Base-by-base conservation (phyloP, 1,140 invertebrate species). In the Zaprionus africanus region DNA sequence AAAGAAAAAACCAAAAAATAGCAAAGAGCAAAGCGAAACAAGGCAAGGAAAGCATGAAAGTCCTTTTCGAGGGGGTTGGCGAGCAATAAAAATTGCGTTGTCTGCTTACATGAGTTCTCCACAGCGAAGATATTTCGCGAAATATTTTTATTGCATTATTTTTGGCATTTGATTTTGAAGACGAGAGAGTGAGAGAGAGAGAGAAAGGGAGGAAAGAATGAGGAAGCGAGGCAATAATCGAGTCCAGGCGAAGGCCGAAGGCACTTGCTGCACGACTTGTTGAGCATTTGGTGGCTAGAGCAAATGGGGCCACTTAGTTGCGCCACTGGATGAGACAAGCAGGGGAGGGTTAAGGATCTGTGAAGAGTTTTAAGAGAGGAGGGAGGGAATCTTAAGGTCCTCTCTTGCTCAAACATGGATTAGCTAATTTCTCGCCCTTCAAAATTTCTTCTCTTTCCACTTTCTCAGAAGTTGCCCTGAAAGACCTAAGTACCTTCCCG, bases 71-170 rank as follows among this genome's bases (percentile, higher is more conserved):
- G 57, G 70, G 66, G n/a, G 36, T 56, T 56, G 71, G 64, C 28
- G 26, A 41, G 72, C 73, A 76, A 76, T 76, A 76, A 76, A 76
- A 76, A 60, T 71, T 65, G 67, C 73, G 73, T 76, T 71, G 73
- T 76, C 73, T 69, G 53, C 28, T 31, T 38, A 68, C 57, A 62
- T 62, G 65, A 68, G 38, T 56, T 17, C 36, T 57, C 41, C 9
- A 46, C 6, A 17, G 36, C 73, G 26, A 76, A 71, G 46, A 71
- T 64, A 76, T 76, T 76, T 76, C 22, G 67, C 57, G 41, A 71
- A 38, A 63, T 34, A 76, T 76, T 76, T 76, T 76, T 76, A 76
- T 76, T 76, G 61, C 67, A 71, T 71, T 76, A 71, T 76, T 76
- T 71, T 76, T 74, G 67, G 73, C 67, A 76, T 76, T 76, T 71